These are phyloP conservation scores for Tenthredo notha DNA, from an alignment of 2,888 invertebrate genomes.

Conservation along the genomic window DNA sequence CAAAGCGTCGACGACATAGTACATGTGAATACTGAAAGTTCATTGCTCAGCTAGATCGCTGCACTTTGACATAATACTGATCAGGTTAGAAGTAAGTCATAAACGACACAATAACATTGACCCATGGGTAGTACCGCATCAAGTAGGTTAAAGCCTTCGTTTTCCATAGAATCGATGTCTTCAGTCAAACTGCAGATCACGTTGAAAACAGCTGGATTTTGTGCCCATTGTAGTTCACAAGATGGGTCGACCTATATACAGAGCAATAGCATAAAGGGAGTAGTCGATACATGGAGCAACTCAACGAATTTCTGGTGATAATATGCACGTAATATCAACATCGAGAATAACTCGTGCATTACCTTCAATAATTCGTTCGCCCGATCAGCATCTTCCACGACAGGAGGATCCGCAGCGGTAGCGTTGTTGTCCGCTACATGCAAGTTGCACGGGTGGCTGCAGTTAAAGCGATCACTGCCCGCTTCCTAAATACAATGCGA, in stretches of 20 bases:
- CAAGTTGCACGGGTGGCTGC: no score
- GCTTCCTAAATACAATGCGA: not conserved
- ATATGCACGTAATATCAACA: slow-evolving; percentile 3
- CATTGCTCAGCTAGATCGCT: not conserved
- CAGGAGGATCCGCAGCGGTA: not conserved
- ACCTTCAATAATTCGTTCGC: not conserved
- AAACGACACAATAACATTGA: not conserved
- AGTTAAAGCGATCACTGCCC: no score
- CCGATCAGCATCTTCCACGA: not conserved
- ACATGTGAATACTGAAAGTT: not conserved
- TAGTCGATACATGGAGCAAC: not conserved
- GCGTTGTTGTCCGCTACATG: not conserved
- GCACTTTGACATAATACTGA: not conserved
- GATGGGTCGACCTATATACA: not conserved
- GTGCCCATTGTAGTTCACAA: not conserved
- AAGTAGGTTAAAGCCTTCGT: not conserved
- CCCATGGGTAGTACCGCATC: not conserved
- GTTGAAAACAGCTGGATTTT: not conserved
- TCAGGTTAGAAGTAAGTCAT: not conserved
- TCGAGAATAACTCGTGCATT: not conserved
- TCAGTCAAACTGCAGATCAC: not conserved
- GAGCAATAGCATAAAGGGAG: no score
- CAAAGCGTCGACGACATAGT: not conserved
- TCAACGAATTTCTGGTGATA: not conserved
- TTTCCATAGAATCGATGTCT: not conserved